Evolutionary conservation across 1,140 invertebrate species (phyloP), one percentile per base, ranked within the genome.

Genomic region (Lucilia cuprina): DNA sequence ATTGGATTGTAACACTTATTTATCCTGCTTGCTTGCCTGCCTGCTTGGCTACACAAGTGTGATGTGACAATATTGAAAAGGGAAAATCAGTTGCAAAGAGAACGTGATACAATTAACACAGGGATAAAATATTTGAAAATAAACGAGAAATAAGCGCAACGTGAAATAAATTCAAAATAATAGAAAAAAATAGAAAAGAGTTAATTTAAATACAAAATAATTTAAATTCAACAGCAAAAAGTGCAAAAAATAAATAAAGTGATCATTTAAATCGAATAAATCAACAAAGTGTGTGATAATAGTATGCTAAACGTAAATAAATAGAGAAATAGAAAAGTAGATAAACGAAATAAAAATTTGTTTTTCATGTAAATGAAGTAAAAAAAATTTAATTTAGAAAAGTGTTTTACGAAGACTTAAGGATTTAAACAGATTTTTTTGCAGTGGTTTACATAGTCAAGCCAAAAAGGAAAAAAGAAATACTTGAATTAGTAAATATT

Each of bases 1-100:
- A 30, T 80, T 80, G 77, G 77, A 80, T 80, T 80, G 77, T 80
- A 80, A 80, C 77, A 80, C 41, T 80, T 80, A 41, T 41, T 41
- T 41, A 49, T 80, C 77, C 41, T 80, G 74, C 34, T 8, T 41
- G 74, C 19, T 5, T 41, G 35, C 35, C 35, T 41, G 5, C 41
- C 12, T 75, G 74, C 10, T 3, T 75, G 5, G 75, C 25, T 30
- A 2, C 25, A 30, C 25, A 3, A 8, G 10, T 21, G n/a, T 25
- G 17, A 19, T 47, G 75, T 50, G 41, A 80, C 77, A 80, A 80
- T 49, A 80, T 14, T 50, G 47, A 78, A 80, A 80, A 47, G 75
- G 19, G 77, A 47, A 80, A 80, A 49, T 80, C 77, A 80, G 77
- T 80, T 80, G 77, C 77, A 80, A 80, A 49, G 77, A 50, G 77